A percentile compares a stretch with the other conserved stretches of the same genome.
Conservation (phyloP, 2,888 invertebrate species). For the Lathronympha strigana region DNA sequence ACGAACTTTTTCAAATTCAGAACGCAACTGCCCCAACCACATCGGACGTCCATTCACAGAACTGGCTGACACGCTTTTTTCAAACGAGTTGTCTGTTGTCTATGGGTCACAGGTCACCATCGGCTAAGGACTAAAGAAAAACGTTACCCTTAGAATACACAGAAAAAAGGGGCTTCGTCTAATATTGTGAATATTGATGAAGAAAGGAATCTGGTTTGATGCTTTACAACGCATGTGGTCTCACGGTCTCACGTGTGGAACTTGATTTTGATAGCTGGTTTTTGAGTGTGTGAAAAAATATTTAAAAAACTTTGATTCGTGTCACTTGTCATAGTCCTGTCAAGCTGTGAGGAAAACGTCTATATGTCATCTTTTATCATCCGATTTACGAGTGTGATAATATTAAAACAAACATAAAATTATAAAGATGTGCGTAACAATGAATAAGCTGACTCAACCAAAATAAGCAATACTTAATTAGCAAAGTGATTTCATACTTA, state of each 20-base stretch:
- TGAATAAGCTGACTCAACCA: too few relatives aligned
- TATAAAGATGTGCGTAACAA: too few relatives aligned
- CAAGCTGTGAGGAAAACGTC: too few relatives aligned
- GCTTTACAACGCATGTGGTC: conserved; percentile 72
- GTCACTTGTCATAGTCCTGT: neutral
- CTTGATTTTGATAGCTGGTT: conserved; percentile 42
- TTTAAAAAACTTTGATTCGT: conserved; percentile 3
- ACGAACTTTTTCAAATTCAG: conserved; percentile 39
- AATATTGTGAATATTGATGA: conserved; percentile 85
- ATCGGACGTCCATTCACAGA: conserved; percentile 61
- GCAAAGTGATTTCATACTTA: too few relatives aligned
- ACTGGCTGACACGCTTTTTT: conserved; percentile 75
- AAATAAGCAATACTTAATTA: too few relatives aligned
- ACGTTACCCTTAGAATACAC: conserved; percentile 74
- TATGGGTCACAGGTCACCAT: conserved; percentile 78
- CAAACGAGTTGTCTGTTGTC: conserved; percentile 58
- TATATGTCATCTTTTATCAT: too few relatives aligned
- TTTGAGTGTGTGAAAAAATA: conserved; percentile 38
- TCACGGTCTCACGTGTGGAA: conserved; percentile 75
- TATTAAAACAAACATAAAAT: too few relatives aligned
- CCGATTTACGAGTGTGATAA: too few relatives aligned
- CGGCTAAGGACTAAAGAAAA: conserved; percentile 78
- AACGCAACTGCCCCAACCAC: conserved; percentile 60
- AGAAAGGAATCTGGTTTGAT: conserved; percentile 81
- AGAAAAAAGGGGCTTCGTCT: conserved; percentile 79